Percentiles rank a stretch among this genome's conserved stretches.
Conservation (phyloP, 2,888 invertebrate species). For the Desoria tigrina region DNA sequence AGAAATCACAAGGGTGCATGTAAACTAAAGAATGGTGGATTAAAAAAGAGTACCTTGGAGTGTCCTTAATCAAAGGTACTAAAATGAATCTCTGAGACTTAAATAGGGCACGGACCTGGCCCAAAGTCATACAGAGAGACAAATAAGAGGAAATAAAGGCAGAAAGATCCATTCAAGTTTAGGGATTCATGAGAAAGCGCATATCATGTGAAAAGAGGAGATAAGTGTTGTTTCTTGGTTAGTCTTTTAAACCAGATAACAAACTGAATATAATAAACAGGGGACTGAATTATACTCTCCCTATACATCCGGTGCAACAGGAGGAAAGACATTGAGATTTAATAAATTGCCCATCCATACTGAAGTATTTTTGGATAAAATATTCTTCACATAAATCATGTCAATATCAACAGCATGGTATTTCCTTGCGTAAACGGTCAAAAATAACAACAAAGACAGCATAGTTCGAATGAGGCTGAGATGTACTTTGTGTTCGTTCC, state of each 20-base stretch:
- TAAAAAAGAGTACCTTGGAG: slow-evolving; percentile 51
- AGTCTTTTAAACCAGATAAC: slow-evolving; percentile 4
- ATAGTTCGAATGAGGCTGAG: slow-evolving; percentile 25
- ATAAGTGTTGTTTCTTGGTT: slow-evolving; percentile 9
- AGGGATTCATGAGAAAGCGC: neutral
- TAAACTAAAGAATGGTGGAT: slow-evolving; percentile 26
- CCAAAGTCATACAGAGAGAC: slow-evolving; percentile 47
- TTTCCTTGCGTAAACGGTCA: neutral
- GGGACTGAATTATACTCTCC: no score
- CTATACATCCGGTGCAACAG: no score
- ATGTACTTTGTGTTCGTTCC: slow-evolving; percentile 53
- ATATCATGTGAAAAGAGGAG: neutral
- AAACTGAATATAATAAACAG: neutral
- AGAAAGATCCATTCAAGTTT: slow-evolving; percentile 27
- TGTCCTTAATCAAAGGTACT: slow-evolving; percentile 81
- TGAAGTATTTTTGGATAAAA: no score
- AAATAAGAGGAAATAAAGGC: slow-evolving; percentile 43
- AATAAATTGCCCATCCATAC: no score
- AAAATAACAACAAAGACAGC: slow-evolving; percentile 1
- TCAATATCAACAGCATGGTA: slow-evolving; percentile 16
- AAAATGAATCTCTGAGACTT: slow-evolving; percentile 90
- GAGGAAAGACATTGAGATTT: no score
- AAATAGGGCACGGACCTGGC: slow-evolving; percentile 73
- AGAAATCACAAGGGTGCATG: slow-evolving; percentile 17
- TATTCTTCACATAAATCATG: neutral